A percentile compares a stretch with the other conserved stretches of the same genome.
Evolutionary conservation across 2,888 invertebrate species (phyloP).

Genomic region (Dorcus hopei): DNA sequence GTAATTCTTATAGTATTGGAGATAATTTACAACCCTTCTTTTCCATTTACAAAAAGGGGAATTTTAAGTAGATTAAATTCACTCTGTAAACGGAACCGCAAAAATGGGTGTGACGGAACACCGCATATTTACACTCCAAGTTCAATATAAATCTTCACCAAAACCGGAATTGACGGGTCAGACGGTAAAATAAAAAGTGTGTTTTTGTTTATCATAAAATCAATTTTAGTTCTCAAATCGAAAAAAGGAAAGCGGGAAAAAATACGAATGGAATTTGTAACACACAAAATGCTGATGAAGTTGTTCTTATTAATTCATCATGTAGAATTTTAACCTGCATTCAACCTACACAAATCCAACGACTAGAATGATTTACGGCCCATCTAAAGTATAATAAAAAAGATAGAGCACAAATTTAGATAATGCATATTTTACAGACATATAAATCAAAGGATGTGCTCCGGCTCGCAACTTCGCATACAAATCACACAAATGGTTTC

Average conservation of each 20-base stretch:
- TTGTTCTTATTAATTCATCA: constrained; percentile 5
- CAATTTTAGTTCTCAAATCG: too few species aligned
- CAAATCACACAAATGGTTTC: constrained; percentile 39
- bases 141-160: neutral
- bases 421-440: constrained; percentile 49
- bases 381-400: constrained; percentile 47
- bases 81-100: constrained; percentile 16
- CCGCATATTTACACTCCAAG: neutral
- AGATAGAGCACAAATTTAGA: constrained; percentile 49
- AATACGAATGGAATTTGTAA: too few species aligned
- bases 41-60: constrained; percentile 6
- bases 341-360: constrained; percentile 17
- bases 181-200: too few species aligned
- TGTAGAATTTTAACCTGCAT: constrained; percentile 21
- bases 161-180: too few species aligned
- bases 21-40: constrained; percentile 6
- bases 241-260: too few species aligned
- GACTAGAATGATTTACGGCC: too few species aligned
- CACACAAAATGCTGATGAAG: neutral
- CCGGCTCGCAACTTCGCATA: constrained; percentile 42
- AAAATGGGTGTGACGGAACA: neutral
- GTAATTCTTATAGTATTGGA: constrained; percentile 1
- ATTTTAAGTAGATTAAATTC: constrained; percentile 22
- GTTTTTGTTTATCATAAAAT: too few species aligned
- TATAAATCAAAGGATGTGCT: constrained; percentile 47